A percentile compares a stretch with the other conserved stretches of the same genome.
These are phyloP conservation scores for Uropsilus gracilis DNA, from an alignment of 2,113 vertebrate genomes.

Conservation along the genomic window DNA sequence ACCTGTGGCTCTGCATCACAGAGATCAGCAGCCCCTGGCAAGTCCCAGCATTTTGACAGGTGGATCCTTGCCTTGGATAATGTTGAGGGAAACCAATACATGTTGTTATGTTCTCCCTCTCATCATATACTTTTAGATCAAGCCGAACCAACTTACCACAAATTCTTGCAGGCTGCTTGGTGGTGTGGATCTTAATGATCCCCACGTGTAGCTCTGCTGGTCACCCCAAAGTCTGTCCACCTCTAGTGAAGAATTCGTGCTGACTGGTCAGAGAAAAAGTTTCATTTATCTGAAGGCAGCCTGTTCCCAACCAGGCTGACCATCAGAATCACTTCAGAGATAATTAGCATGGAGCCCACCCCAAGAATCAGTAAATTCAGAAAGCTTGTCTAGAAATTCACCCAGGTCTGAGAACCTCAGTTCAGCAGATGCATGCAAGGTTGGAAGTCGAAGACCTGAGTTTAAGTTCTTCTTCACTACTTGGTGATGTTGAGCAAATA, in stretches of 20 bases:
- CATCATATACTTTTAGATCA: not conserved
- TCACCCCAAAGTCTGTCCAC: not conserved
- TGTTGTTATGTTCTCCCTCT: not conserved
- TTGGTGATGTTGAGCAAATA: not conserved
- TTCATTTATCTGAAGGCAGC: slow-evolving; percentile 10
- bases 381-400: not conserved
- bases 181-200: not conserved
- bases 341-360: not conserved
- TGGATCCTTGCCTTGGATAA: not conserved
- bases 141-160: not conserved
- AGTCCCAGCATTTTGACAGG: not conserved
- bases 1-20: not conserved
- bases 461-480: not conserved
- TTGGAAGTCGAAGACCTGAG: not conserved
- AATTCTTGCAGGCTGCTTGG: not conserved
- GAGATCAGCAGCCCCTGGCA: not conserved
- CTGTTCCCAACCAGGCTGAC: not conserved
- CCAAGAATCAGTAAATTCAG: not conserved
- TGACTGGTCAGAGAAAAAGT: not conserved
- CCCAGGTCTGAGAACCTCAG: not conserved
- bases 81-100: not conserved
- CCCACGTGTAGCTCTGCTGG: slow-evolving; percentile 12
- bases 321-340: slow-evolving; percentile 18
- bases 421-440: no score
- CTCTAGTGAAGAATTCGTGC: slow-evolving; percentile 8